These are phyloP conservation scores for Proisotoma minuta DNA, from an alignment of 2,888 invertebrate genomes.

Conservation along the genomic window DNA sequence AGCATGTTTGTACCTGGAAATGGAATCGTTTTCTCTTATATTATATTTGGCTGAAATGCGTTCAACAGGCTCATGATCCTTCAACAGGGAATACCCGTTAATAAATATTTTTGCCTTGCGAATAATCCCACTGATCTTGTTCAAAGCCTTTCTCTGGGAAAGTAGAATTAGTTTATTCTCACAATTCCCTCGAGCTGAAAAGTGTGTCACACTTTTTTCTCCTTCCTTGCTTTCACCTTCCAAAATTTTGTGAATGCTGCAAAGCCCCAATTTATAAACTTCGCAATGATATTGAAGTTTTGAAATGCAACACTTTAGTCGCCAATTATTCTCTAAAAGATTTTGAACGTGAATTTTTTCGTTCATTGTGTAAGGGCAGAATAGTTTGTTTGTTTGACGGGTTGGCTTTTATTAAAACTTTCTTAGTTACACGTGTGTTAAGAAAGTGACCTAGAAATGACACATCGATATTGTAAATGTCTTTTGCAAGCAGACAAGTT, in stretches of 20 bases:
- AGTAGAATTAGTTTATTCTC: neutral
- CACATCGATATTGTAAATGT: too few species aligned
- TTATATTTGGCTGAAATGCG: too few species aligned
- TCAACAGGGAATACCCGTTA: conserved; percentile 34
- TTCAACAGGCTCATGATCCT: neutral
- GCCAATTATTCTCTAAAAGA: too few species aligned
- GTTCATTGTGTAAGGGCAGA: too few species aligned
- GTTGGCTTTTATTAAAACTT: too few species aligned
- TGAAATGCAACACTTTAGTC: conserved; percentile 23
- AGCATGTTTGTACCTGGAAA: neutral
- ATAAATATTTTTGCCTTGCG: conserved; percentile 32
- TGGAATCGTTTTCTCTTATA: neutral
- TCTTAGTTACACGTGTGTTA: too few species aligned
- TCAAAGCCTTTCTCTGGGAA: conserved; percentile 28
- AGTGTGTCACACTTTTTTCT: neutral
- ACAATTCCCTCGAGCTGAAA: neutral
- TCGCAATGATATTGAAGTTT: conserved; percentile 34
- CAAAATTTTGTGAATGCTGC: conserved; percentile 30
- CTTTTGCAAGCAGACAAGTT: too few species aligned
- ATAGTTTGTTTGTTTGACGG: too few species aligned
- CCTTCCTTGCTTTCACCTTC: neutral
- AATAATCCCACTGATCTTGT: conserved; percentile 23
- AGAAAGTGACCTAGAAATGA: too few species aligned
- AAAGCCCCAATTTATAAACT: conserved; percentile 33
- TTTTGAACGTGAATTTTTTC: too few species aligned